phyloP scores from a whole-genome alignment of 2,888 invertebrate genomes.

The Chironomus tentans region DNA sequence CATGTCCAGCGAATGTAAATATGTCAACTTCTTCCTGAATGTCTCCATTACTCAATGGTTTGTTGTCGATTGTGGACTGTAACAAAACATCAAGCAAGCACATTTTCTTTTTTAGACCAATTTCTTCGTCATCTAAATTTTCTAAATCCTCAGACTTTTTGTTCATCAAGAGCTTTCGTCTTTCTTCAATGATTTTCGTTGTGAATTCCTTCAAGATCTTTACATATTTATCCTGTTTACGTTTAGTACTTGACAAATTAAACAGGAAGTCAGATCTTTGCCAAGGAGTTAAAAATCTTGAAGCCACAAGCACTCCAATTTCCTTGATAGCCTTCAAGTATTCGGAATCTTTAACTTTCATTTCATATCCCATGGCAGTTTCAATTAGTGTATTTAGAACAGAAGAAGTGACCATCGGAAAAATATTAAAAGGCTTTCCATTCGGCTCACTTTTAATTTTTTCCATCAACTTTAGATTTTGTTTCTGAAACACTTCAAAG shows the following conservation, averaged over 20 bases:
- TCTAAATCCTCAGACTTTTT: not conserved
- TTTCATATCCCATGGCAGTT: slow-evolving; percentile 70
- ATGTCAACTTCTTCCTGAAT: slow-evolving; percentile 55
- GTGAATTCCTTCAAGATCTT: slow-evolving; percentile 42
- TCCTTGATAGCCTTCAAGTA: slow-evolving; percentile 57
- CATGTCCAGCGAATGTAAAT: slow-evolving; percentile 52
- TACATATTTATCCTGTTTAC: slow-evolving; percentile 31
- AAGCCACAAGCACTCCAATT: not conserved
- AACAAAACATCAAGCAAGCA: slow-evolving; percentile 53
- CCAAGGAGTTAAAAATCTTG: slow-evolving; percentile 28
- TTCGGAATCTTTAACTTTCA: slow-evolving; percentile 56
- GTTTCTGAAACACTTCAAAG: slow-evolving; percentile 57
- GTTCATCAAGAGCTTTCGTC: slow-evolving; percentile 32
- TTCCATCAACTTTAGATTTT: slow-evolving; percentile 48
- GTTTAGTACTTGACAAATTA: slow-evolving; percentile 34
- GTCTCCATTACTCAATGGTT: slow-evolving; percentile 44
- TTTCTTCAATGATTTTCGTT: slow-evolving; percentile 41
- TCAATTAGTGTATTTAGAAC: slow-evolving; percentile 55
- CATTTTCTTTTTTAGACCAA: slow-evolving; percentile 44
- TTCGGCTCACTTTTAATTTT: slow-evolving; percentile 45
- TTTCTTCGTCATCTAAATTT: slow-evolving; percentile 1
- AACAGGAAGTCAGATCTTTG: slow-evolving; percentile 36
- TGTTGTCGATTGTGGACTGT: slow-evolving; percentile 45
- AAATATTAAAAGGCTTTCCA: slow-evolving; percentile 47
- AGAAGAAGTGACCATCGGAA: slow-evolving; percentile 50